phyloP scores from a whole-genome alignment of 2,113 vertebrate genomes.

The Macquaria australasica region DNA sequence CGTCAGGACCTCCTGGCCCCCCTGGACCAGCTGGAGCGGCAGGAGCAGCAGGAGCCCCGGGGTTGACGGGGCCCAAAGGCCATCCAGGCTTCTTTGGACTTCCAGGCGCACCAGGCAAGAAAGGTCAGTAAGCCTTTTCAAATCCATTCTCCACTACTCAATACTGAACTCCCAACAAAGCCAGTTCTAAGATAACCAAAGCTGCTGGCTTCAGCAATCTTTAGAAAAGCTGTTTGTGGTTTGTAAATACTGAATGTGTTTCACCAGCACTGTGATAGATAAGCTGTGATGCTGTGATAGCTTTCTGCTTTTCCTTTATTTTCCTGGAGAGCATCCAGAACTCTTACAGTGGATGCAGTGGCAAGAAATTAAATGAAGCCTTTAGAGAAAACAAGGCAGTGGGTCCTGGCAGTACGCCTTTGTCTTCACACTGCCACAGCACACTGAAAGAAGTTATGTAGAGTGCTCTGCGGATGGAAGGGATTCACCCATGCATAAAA shows the following conservation, averaged over 20 bases:
- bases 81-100: constrained; percentile 84
- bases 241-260: constrained; percentile 13
- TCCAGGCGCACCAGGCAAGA: constrained; percentile 83
- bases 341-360: constrained; percentile 4
- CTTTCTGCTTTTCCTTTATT: constrained; percentile 30
- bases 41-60: constrained; percentile 77
- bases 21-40: constrained; percentile 76
- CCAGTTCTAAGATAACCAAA: neutral
- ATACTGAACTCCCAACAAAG: neutral
- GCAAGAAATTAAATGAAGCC: constrained; percentile 43
- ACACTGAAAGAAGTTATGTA: constrained; percentile 17
- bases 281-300: constrained; percentile 17
- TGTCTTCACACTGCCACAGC: constrained; percentile 17
- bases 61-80: constrained; percentile 80
- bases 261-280: constrained; percentile 1
- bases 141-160: neutral
- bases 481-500: constrained; percentile 27
- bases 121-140: constrained; percentile 70
- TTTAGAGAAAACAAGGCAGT: constrained; percentile 38
- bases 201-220: neutral
- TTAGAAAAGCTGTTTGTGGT: neutral
- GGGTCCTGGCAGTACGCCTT: neutral
- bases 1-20: constrained; percentile 77
- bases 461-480: constrained; percentile 11
- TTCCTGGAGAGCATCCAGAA: constrained; percentile 45